A percentile compares a stretch with the other conserved stretches of the same genome.
phyloP scores from a whole-genome alignment of 2,113 vertebrate genomes.

The Tursiops truncatus region DNA sequence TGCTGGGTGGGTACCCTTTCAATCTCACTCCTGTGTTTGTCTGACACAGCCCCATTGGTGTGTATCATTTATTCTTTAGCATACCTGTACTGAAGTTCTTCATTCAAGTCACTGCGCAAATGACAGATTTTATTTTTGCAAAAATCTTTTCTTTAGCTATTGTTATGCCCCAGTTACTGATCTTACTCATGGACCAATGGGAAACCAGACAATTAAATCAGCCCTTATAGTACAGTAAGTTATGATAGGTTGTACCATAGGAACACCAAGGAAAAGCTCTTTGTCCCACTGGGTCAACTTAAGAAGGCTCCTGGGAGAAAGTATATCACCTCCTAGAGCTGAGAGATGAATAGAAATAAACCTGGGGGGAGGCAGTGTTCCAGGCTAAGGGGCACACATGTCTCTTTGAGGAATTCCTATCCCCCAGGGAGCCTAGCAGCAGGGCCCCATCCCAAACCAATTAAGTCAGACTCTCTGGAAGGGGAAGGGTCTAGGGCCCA shows the following conservation, averaged over 20 bases:
- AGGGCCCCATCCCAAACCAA: not conserved
- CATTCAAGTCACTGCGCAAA: not conserved
- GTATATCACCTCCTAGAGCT: not conserved
- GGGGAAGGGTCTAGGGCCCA: not conserved
- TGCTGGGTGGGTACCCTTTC: not conserved
- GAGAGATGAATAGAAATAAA: not conserved
- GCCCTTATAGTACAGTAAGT: not conserved
- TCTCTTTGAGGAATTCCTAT: not conserved
- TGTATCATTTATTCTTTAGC: not conserved
- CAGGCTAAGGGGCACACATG: not conserved
- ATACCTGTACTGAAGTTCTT: not conserved
- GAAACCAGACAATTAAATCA: not conserved
- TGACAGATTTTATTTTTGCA: not conserved
- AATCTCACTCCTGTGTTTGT: not conserved
- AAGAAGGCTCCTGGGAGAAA: not conserved
- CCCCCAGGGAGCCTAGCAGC: not conserved
- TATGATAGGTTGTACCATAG: not conserved
- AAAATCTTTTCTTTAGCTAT: not conserved
- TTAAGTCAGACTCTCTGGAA: not conserved
- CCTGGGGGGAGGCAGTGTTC: not conserved
- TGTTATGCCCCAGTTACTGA: not conserved
- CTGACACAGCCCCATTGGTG: not conserved
- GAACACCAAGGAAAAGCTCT: not conserved
- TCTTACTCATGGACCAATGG: not conserved
- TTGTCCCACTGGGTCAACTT: not conserved